phyloP scores from a whole-genome alignment of 2,797 vertebrate genomes.

The Sebastes nivosus region DNA sequence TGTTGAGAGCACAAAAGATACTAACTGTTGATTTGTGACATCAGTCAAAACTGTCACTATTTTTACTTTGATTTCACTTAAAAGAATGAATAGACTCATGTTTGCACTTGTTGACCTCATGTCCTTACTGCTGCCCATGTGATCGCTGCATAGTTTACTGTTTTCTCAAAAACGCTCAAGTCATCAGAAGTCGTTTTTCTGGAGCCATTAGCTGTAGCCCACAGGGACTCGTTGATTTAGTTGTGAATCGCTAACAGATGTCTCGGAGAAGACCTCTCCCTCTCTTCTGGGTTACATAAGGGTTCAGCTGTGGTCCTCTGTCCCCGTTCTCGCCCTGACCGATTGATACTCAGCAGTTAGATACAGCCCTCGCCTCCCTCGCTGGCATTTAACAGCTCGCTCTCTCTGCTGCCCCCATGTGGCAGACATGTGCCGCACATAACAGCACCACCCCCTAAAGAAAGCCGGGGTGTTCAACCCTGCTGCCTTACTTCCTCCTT shows the following conservation, averaged over 20 bases:
- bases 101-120: not conserved
- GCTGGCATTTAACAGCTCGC: not conserved
- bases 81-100: not conserved
- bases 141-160: not conserved
- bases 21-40: not conserved
- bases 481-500: constrained; percentile 14
- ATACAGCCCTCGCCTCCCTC: not conserved
- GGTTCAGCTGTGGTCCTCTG: constrained; percentile 66
- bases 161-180: not conserved
- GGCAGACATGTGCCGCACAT: constrained; percentile 27
- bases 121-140: not conserved
- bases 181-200: constrained; percentile 18
- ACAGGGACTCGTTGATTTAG: constrained; percentile 25
- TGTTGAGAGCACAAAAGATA: no score
- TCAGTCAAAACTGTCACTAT: not conserved
- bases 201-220: not conserved
- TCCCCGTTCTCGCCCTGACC: constrained; percentile 36
- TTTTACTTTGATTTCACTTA: not conserved
- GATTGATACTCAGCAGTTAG: not conserved
- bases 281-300: constrained; percentile 54
- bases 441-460: not conserved
- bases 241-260: constrained; percentile 79
- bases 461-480: not conserved
- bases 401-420: constrained; percentile 64
- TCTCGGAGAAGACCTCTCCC: constrained; percentile 83